These are phyloP conservation scores for Synanthedon vespiformis DNA, from an alignment of 2,888 invertebrate genomes.

Conservation along the genomic window DNA sequence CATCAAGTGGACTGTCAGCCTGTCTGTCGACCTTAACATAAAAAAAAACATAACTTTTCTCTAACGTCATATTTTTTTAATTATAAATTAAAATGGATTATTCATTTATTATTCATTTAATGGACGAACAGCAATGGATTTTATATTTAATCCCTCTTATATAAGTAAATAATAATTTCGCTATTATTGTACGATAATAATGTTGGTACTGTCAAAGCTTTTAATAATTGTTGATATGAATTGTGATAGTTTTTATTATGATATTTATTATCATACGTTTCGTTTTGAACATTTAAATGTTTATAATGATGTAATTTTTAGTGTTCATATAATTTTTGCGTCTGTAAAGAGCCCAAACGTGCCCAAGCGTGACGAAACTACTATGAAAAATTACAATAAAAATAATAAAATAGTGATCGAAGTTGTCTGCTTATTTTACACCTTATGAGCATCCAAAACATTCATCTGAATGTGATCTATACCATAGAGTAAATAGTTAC, in stretches of 20 bases:
- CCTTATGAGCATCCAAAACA: too few relatives aligned
- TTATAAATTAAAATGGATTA: too few relatives aligned
- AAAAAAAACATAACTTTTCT: too few relatives aligned
- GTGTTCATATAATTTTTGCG: constrained; percentile 16
- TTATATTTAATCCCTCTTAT: too few relatives aligned
- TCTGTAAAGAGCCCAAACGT: constrained; percentile 35
- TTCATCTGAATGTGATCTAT: too few relatives aligned
- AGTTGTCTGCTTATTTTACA: constrained; percentile 2
- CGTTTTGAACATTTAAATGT: constrained; percentile 25
- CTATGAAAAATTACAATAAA: constrained; percentile 70
- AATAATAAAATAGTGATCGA: constrained; percentile 65
- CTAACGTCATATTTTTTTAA: too few relatives aligned
- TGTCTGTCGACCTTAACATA: too few relatives aligned
- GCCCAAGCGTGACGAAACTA: constrained; percentile 43
- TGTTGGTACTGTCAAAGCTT: constrained; percentile 55
- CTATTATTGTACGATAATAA: constrained; percentile 9
- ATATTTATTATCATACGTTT: constrained; percentile 11
- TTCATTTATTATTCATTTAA: too few relatives aligned
- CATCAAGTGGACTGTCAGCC: too few relatives aligned
- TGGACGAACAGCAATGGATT: too few relatives aligned
- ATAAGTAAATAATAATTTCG: too few relatives aligned
- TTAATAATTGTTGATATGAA: constrained; percentile 49
- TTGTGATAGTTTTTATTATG: constrained; percentile 6
- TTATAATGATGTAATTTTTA: constrained; percentile 9
- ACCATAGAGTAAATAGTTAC: too few relatives aligned